Percentiles rank a stretch among this genome's conserved stretches.
Conservation (phyloP, 2,888 invertebrate genomes). For the Spilarctia lutea region DNA sequence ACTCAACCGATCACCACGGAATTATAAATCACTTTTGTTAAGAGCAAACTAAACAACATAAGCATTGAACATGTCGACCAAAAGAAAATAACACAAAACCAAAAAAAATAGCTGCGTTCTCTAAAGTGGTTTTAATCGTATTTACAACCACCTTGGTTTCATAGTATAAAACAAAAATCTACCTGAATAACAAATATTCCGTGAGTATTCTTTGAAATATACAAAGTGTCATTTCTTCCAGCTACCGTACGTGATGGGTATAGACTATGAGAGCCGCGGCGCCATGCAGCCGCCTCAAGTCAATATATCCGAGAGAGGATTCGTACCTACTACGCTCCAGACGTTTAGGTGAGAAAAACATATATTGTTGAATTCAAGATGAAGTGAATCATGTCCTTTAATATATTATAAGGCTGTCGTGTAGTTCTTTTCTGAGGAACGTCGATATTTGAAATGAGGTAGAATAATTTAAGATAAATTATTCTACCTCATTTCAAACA, state of each 20-base stretch:
- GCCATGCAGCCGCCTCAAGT: conserved; percentile 93
- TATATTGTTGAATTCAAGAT: conserved; percentile 6
- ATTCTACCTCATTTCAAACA: too few species aligned
- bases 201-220: conserved; percentile 32
- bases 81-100: not conserved
- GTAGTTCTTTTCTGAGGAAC: not conserved
- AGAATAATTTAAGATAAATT: not conserved
- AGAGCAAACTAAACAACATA: not conserved
- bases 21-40: not conserved
- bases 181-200: not conserved
- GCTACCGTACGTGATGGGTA: conserved; percentile 92
- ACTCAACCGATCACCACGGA: not conserved
- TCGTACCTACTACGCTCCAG: conserved; percentile 92
- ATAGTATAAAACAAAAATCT: not conserved
- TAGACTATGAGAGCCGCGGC: conserved; percentile 92
- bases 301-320: conserved; percentile 93
- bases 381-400: conserved; percentile 12
- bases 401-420: not conserved
- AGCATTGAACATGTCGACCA: not conserved
- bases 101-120: not conserved
- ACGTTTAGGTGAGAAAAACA: conserved; percentile 87
- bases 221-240: conserved; percentile 73
- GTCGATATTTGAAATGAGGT: not conserved
- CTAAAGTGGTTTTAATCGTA: not conserved
- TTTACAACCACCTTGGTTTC: not conserved